Evolutionary conservation across 2,888 invertebrate species (phyloP).

Genomic region (Plebejus melissa): DNA sequence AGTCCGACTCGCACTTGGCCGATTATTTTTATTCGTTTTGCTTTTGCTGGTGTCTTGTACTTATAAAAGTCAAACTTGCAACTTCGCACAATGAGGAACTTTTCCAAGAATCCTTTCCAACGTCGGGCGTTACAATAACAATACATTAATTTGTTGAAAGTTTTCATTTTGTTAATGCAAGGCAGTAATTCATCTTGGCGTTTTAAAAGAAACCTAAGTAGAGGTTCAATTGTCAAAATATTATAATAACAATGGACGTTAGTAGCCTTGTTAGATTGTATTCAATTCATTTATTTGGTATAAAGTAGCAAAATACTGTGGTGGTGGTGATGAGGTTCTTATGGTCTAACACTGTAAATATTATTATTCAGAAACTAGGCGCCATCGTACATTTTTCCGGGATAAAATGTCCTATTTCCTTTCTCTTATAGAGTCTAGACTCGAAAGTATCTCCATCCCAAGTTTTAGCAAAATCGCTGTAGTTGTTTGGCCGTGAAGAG

Average conservation of each 20-base stretch:
- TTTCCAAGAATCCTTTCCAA: not conserved
- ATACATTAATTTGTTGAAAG: slow-evolving; percentile 8
- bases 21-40: not conserved
- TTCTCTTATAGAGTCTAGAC: too few relatives aligned
- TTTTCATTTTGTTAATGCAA: slow-evolving; percentile 5
- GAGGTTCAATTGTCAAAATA: not conserved
- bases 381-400: too few relatives aligned
- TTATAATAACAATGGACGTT: not conserved
- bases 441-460: too few relatives aligned
- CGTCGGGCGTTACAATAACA: slow-evolving; percentile 4
- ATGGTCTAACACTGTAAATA: too few relatives aligned
- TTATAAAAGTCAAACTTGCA: not conserved
- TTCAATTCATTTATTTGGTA: too few relatives aligned
- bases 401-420: too few relatives aligned
- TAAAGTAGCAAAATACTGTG: too few relatives aligned
- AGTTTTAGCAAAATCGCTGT: too few relatives aligned
- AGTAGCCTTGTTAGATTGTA: not conserved
- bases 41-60: not conserved
- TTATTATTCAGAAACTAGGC: too few relatives aligned
- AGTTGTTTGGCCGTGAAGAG: too few relatives aligned
- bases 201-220: not conserved
- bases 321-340: too few relatives aligned
- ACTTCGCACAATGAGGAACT: not conserved
- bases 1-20: too few relatives aligned
- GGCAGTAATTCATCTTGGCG: not conserved